Base-by-base conservation (phyloP, 2,888 invertebrate genomes). In the Odontocolon sp. region DNA sequence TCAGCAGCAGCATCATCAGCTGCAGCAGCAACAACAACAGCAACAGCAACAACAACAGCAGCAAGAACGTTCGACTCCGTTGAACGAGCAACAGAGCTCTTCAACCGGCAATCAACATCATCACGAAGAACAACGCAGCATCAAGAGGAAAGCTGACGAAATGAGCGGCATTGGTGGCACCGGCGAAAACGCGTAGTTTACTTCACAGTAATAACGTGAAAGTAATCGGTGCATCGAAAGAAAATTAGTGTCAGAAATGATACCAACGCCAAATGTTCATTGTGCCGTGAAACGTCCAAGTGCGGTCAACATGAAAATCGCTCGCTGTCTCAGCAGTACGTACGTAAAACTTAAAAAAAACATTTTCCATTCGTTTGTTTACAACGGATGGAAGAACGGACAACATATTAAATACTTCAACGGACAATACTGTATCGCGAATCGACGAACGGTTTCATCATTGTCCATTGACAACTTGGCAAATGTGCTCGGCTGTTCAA, bases 321-420 rank as follows among this genome's bases (percentile, higher is more conserved):
- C 88, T 87, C 86, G 75, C 76, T 86, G 88, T 90, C 90, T 90
- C 90, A 90, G 90, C 86, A 87, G 86, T 85, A 84, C 73, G 56
- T 36, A 78, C 45, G 5, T 42, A 26, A 50, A 52, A 31, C 14
- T 36, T 16, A 59, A 45, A 28, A 69, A 72, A 45, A 59, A 47
- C n/a, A 66, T 40, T 64, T 66, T 63, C 36, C 38, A 8, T 57
- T 23, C 42, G 68, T 42, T 33, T 40, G 40, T 6, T 50, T 42
- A 54, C 42, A 64, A 18, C 26, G 36, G 23, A 26, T 40, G 16
- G 8, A 14, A 52, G 47, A 67, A 47, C 45, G 71, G 40, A 45
- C 45, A 8, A 9, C 42, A 14, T 56, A 42, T 61, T 45, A 31
- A 57, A 38, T 57, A 61, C 54, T 21, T 21, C 33, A 47, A 71